Conservation (phyloP, 2,113 vertebrate species). For the Pollachius pollachius region DNA sequence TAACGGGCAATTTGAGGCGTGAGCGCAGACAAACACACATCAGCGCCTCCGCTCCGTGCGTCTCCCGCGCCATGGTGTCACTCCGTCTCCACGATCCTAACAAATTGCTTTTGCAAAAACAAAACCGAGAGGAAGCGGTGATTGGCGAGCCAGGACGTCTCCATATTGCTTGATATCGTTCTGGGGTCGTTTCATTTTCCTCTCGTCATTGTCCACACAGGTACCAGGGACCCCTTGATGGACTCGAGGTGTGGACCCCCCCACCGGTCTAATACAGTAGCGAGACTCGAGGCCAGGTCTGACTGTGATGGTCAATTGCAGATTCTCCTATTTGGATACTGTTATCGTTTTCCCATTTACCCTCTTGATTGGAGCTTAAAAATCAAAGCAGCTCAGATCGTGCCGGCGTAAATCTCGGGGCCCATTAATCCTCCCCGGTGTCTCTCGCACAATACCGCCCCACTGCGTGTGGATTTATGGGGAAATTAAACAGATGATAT, state of each 20-base stretch:
- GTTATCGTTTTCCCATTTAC: constrained; percentile 73
- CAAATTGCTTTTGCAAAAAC: constrained; percentile 51
- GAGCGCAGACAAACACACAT: constrained; percentile 28
- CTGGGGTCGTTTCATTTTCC: constrained; percentile 53
- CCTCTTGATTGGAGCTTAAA: constrained; percentile 78
- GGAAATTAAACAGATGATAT: constrained; percentile 75
- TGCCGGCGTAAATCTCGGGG: constrained; percentile 74
- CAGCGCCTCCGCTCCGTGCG: background rate
- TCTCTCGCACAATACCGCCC: constrained; percentile 66
- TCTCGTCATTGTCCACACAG: constrained; percentile 58
- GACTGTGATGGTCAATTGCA: constrained; percentile 76
- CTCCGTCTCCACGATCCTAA: constrained; percentile 30
- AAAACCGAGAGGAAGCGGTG: constrained; percentile 41
- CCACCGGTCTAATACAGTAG: constrained; percentile 40
- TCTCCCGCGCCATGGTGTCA: constrained; percentile 23
- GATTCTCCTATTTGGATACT: constrained; percentile 73
- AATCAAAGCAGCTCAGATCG: constrained; percentile 79
- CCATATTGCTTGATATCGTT: constrained; percentile 45
- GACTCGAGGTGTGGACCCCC: constrained; percentile 51
- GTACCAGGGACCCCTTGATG: constrained; percentile 51
- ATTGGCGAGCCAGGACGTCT: constrained; percentile 48
- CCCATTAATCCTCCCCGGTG: constrained; percentile 73
- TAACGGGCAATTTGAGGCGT: constrained; percentile 54
- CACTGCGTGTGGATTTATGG: constrained; percentile 59
- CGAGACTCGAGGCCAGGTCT: constrained; percentile 56